These are phyloP conservation scores for Solen grandis DNA, from an alignment of 1,140 invertebrate genomes.

Conservation along the genomic window DNA sequence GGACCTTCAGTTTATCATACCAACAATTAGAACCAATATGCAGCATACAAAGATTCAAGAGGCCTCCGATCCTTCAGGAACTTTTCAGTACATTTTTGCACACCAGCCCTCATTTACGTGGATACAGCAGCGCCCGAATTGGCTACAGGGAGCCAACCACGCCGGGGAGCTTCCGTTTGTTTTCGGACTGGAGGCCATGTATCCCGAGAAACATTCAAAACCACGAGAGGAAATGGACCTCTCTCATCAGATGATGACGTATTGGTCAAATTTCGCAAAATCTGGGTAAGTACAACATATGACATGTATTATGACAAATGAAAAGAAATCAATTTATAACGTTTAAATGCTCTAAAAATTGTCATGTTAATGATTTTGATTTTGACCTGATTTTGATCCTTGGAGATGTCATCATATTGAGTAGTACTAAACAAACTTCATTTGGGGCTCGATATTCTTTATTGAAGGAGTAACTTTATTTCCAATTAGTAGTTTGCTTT, in stretches of 20 bases:
- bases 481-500: too few species aligned
- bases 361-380: too few species aligned
- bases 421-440: too few species aligned
- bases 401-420: too few species aligned
- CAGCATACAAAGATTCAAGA: constrained; percentile 15
- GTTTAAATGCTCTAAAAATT: too few species aligned
- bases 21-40: constrained; percentile 45
- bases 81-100: constrained; percentile 63
- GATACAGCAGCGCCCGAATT: constrained; percentile 27
- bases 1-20: constrained; percentile 60
- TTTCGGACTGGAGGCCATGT: constrained; percentile 58
- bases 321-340: too few species aligned
- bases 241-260: constrained; percentile 94
- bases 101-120: constrained; percentile 24
- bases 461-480: too few species aligned
- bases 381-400: too few species aligned
- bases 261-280: constrained; percentile 95
- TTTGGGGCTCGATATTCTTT: too few species aligned
- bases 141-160: constrained; percentile 63
- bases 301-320: too few species aligned
- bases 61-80: background rate
- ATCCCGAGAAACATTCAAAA: background rate
- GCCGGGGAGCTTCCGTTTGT: constrained; percentile 62
- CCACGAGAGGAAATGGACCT: constrained; percentile 90
- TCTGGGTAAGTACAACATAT: constrained; percentile 98